phyloP scores from a whole-genome alignment of 2,888 invertebrate species.

The Aporophyla nigra region DNA sequence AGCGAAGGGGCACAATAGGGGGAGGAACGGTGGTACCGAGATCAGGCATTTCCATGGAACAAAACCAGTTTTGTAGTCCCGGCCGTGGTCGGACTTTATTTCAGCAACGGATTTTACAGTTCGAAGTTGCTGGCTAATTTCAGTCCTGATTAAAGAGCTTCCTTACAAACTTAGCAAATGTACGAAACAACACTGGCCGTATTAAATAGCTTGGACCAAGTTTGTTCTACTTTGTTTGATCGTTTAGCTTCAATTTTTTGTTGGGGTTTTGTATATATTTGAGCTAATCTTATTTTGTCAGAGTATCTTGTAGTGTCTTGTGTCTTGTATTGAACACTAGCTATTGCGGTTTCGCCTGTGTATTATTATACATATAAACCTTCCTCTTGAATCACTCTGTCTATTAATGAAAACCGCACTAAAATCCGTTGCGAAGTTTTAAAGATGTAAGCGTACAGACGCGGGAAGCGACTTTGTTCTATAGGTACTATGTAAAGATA shows the following conservation, averaged over 20 bases:
- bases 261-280: slow-evolving; percentile 4
- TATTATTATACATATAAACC: too few species aligned
- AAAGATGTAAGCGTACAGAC: too few species aligned
- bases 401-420: too few species aligned
- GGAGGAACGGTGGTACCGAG: slow-evolving; percentile 70
- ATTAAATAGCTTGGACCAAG: slow-evolving; percentile 54
- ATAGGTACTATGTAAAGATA: too few species aligned
- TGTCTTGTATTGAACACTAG: background rate
- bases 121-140: slow-evolving; percentile 64
- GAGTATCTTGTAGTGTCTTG: background rate
- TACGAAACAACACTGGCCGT: slow-evolving; percentile 49
- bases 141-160: slow-evolving; percentile 66
- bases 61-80: slow-evolving; percentile 73
- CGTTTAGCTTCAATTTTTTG: slow-evolving; percentile 39
- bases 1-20: slow-evolving; percentile 76
- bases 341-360: too few species aligned
- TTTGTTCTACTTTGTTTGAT: slow-evolving; percentile 42
- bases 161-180: slow-evolving; percentile 64
- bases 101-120: slow-evolving; percentile 65
- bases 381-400: too few species aligned
- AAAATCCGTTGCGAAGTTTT: too few species aligned
- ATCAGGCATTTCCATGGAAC: slow-evolving; percentile 80
- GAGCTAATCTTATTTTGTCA: background rate
- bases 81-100: slow-evolving; percentile 64
- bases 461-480: too few species aligned